These are phyloP conservation scores for Cordilura impudica DNA, from an alignment of 2,888 invertebrate genomes.

Conservation along the genomic window DNA sequence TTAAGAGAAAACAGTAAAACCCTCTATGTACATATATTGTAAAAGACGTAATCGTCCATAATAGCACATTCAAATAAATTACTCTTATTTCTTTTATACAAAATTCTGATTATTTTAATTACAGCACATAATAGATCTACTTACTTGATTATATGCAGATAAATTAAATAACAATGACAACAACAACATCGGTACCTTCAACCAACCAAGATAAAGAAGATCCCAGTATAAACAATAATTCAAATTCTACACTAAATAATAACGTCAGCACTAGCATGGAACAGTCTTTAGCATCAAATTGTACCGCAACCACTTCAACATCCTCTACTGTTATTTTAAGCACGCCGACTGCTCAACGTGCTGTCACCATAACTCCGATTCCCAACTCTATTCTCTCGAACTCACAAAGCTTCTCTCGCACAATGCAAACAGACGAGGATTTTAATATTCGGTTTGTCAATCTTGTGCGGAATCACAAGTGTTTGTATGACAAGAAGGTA, in stretches of 20 bases:
- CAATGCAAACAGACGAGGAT: slow-evolving; percentile 78
- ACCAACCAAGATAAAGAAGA: slow-evolving; percentile 40
- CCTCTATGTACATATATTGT: no score
- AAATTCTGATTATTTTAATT: no score
- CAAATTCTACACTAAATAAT: slow-evolving; percentile 33
- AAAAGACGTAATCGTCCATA: no score
- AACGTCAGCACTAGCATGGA: slow-evolving; percentile 26
- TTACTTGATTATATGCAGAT: no score
- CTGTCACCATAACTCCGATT: slow-evolving; percentile 53
- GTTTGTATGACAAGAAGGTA: slow-evolving; percentile 78
- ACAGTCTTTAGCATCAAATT: slow-evolving; percentile 53
- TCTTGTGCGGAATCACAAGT: slow-evolving; percentile 78
- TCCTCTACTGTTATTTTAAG: slow-evolving; percentile 30
- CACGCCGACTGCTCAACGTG: slow-evolving; percentile 52
- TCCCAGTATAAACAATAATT: slow-evolving; percentile 35
- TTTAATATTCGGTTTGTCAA: slow-evolving; percentile 79
- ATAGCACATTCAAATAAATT: no score
- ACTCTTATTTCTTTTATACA: no score
- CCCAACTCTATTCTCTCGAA: slow-evolving; percentile 44
- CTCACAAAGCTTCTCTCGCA: slow-evolving; percentile 67
- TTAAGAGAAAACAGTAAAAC: no score
- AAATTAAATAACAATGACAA: slow-evolving; percentile 58
- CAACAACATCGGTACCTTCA: slow-evolving; percentile 58
- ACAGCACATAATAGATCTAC: no score
- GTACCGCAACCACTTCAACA: slow-evolving; percentile 51